phyloP scores from a whole-genome alignment of 2,797 vertebrate genomes.

The Loris lydekkerianus region DNA sequence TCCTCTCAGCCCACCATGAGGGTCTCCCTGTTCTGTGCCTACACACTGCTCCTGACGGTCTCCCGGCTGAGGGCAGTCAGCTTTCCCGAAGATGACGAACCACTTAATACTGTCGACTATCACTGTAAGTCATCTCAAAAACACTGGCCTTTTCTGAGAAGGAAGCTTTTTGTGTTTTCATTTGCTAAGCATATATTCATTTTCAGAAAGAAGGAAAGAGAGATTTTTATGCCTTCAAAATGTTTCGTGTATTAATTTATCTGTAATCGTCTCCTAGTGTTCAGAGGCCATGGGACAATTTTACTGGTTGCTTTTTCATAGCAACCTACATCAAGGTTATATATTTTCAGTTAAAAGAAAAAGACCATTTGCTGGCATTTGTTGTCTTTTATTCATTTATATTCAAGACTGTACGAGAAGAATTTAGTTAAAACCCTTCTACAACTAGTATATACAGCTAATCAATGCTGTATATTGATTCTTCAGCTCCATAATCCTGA shows the following conservation, averaged over 20 bases:
- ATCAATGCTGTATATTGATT: conserved; percentile 91
- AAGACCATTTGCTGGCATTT: conserved; percentile 88
- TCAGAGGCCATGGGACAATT: conserved; percentile 81
- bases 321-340: conserved; percentile 80
- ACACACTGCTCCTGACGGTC: conserved; percentile 89
- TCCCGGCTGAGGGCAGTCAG: conserved; percentile 92
- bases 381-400: conserved; percentile 89
- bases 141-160: background rate
- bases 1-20: conserved; percentile 91
- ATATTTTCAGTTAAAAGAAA: conserved; percentile 84
- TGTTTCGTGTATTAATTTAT: conserved; percentile 68
- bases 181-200: background rate
- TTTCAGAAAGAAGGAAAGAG: background rate
- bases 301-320: conserved; percentile 81
- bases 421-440: conserved; percentile 92
- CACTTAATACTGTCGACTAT: conserved; percentile 94
- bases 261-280: conserved; percentile 77
- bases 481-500: conserved; percentile 90
- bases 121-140: conserved; percentile 93
- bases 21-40: conserved; percentile 91
- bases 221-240: background rate
- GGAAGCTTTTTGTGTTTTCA: background rate
- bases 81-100: conserved; percentile 96
- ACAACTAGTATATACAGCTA: conserved; percentile 91
- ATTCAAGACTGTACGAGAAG: conserved; percentile 90